A percentile compares a stretch with the other conserved stretches of the same genome.
These are phyloP conservation scores for Genyomyrus donnyi DNA, from an alignment of 2,113 vertebrate species.

Conservation along the genomic window DNA sequence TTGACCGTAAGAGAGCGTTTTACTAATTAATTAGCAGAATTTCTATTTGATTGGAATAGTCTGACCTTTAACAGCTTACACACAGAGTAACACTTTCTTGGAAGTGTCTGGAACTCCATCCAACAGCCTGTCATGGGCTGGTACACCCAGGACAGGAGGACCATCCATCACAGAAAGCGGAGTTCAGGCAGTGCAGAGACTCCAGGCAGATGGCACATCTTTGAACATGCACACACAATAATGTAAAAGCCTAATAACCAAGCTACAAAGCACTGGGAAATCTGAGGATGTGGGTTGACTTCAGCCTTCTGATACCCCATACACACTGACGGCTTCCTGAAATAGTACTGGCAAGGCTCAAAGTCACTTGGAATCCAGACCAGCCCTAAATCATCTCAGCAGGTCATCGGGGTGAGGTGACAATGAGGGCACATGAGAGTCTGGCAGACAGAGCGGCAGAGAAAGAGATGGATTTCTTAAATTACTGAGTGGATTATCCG, in stretches of 20 bases:
- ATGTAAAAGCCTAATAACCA: background rate
- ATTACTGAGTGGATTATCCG: conserved; percentile 34
- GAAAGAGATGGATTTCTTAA: conserved; percentile 30
- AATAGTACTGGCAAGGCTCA: conserved; percentile 28
- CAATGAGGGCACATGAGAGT: background rate
- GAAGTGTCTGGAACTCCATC: background rate
- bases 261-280: background rate
- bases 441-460: background rate
- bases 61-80: conserved; percentile 7
- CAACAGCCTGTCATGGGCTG: background rate
- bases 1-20: background rate
- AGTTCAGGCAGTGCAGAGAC: background rate
- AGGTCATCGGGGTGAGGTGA: conserved; percentile 27
- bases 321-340: conserved; percentile 21
- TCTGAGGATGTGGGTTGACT: background rate
- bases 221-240: background rate
- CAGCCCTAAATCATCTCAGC: conserved; percentile 29
- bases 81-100: background rate
- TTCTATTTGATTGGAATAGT: conserved; percentile 7
- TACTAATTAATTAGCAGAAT: conserved; percentile 8
- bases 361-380: conserved; percentile 24
- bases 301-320: background rate
- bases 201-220: background rate
- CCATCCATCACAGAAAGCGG: background rate
- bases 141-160: background rate